Percentiles rank a stretch among this genome's conserved stretches.
These are phyloP conservation scores for Oncorhynchus keta DNA, from an alignment of 2,113 vertebrate species.

Conservation along the genomic window DNA sequence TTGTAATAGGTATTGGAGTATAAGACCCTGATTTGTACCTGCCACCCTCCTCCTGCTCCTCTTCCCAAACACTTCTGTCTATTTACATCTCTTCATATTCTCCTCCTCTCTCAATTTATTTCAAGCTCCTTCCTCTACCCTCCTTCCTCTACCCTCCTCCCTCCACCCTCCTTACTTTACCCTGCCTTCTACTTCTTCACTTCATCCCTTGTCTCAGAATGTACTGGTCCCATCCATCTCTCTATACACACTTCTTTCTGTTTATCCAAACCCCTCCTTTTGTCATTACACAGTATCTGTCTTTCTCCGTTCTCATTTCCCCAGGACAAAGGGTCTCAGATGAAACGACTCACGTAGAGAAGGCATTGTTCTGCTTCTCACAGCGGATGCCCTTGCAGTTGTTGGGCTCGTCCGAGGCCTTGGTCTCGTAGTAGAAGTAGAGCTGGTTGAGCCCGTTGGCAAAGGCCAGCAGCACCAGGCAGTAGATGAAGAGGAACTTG, in stretches of 20 bases:
- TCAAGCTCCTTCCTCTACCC: no score
- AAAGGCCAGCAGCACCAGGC: conserved; percentile 84
- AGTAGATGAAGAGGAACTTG: conserved; percentile 91
- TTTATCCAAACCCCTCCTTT: no score
- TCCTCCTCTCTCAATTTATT: no score
- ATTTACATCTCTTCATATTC: not conserved
- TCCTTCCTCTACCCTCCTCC: no score
- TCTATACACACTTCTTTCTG: no score
- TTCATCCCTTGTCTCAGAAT: not conserved
- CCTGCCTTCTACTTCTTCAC: not conserved
- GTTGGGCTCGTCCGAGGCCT: conserved; percentile 85
- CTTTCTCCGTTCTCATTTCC: no score
- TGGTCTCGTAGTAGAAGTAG: conserved; percentile 89
- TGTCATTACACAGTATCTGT: no score
- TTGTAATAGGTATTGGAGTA: no score
- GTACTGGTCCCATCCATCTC: no score
- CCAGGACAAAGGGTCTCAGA: not conserved
- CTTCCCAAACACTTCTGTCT: not conserved
- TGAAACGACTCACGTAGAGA: conserved; percentile 71
- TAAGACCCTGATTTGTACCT: no score
- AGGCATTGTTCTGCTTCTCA: conserved; percentile 73
- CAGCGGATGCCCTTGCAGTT: conserved; percentile 91
- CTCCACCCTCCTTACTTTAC: no score
- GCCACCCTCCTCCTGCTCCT: not conserved
- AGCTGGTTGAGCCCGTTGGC: conserved; percentile 88